phyloP scores from a whole-genome alignment of 2,113 vertebrate genomes.

The Oncorhynchus mykiss region DNA sequence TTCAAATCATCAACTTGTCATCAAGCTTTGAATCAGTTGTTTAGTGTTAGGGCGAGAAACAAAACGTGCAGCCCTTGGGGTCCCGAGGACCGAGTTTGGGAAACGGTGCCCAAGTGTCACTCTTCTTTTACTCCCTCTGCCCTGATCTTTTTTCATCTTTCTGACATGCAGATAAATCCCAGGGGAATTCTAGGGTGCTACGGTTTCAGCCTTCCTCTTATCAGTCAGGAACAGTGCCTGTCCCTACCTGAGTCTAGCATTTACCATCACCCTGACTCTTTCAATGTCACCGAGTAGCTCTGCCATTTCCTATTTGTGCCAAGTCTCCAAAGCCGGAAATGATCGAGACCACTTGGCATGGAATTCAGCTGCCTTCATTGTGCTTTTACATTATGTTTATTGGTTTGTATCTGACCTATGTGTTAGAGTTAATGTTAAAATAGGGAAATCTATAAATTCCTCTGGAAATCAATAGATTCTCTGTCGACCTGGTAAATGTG shows the following conservation, averaged over 20 bases:
- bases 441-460: no score
- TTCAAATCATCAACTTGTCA: no score
- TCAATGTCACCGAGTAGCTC: slow-evolving; percentile 50
- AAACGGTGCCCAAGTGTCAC: not conserved
- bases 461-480: no score
- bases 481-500: no score
- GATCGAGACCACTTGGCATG: slow-evolving; percentile 37
- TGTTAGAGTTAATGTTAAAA: no score
- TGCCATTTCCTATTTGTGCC: slow-evolving; percentile 60
- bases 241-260: slow-evolving; percentile 60
- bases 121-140: slow-evolving; percentile 13
- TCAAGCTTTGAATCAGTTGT: no score
- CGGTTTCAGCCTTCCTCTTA: slow-evolving; percentile 53
- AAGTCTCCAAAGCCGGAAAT: slow-evolving; percentile 61
- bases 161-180: slow-evolving; percentile 57
- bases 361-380: not conserved
- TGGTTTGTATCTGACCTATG: no score
- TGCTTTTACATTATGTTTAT: not conserved
- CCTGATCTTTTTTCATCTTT: slow-evolving; percentile 32
- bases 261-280: slow-evolving; percentile 49
- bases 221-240: slow-evolving; percentile 63
- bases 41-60: no score
- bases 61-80: no score
- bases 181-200: slow-evolving; percentile 42
- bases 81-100: no score